A percentile compares a stretch with the other conserved stretches of the same genome.
Evolutionary conservation across 2,888 invertebrate genomes (phyloP).

Genomic region (Parnassius mnemosyne): DNA sequence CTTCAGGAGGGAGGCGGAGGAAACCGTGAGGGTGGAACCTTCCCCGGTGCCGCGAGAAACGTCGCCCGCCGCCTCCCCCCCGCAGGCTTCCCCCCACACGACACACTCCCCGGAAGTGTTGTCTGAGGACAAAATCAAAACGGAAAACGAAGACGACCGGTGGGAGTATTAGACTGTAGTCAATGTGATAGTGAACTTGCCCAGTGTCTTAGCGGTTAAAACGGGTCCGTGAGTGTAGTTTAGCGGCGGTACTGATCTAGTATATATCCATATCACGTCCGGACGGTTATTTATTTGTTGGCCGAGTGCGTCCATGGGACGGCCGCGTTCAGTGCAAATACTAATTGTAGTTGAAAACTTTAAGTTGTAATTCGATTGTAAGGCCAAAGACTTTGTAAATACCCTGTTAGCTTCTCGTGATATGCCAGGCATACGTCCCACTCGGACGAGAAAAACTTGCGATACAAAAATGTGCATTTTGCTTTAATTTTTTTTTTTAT

Average conservation of each 20-base stretch:
- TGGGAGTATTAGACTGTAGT: conserved; percentile 78
- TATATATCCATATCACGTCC: conserved; percentile 32
- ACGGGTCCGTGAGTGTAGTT: conserved; percentile 47
- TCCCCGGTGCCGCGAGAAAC: conserved; percentile 83
- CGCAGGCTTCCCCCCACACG: conserved; percentile 45
- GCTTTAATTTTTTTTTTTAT: conserved; percentile 70
- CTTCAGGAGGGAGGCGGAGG: conserved; percentile 83
- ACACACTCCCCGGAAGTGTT: conserved; percentile 49
- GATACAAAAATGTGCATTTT: conserved; percentile 77
- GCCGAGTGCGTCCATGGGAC: conserved; percentile 34
- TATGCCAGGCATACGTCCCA: conserved; percentile 48
- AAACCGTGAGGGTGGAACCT: conserved; percentile 88
- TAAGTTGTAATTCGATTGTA: conserved; percentile 61
- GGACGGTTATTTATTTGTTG: conserved; percentile 49
- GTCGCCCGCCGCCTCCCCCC: conserved; percentile 52
- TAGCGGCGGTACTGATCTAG: conserved; percentile 34
- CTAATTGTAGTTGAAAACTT: conserved; percentile 52
- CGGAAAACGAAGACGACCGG: conserved; percentile 82
- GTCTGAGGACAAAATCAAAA: conserved; percentile 78
- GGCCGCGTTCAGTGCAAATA: conserved; percentile 48
- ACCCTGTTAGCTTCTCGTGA: conserved; percentile 50
- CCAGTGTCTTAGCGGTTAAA: conserved; percentile 40
- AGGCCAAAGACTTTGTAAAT: conserved; percentile 79
- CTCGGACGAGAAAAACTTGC: conserved; percentile 55
- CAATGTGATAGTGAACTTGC: conserved; percentile 29